Conservation (phyloP, 2,113 vertebrate species). For the Phrynosoma platyrhinos region DNA sequence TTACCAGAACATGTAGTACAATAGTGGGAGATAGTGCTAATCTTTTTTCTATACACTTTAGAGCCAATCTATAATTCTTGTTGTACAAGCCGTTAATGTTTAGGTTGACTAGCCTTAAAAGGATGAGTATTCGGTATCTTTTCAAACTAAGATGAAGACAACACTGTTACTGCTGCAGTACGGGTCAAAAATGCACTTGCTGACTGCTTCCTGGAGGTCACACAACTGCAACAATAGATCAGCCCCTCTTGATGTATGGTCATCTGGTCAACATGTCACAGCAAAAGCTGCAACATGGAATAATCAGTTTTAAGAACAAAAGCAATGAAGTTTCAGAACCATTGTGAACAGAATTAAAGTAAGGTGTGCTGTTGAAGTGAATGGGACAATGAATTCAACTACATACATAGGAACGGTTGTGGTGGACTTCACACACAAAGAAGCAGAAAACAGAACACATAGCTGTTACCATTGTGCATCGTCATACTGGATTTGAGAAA, state of each 20-base stretch:
- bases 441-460: neutral
- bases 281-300: neutral
- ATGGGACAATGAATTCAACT: neutral
- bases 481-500: neutral
- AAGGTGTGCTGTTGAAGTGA: neutral
- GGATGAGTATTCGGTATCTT: neutral
- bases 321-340: neutral
- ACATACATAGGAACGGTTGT: neutral
- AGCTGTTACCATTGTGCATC: neutral
- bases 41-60: conserved; percentile 51
- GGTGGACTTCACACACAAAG: neutral
- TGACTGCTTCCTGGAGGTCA: neutral
- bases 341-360: neutral
- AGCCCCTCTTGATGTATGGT: neutral
- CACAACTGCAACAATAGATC: neutral
- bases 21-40: conserved; percentile 56
- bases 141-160: neutral
- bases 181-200: neutral
- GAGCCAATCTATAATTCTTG: conserved; percentile 65
- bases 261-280: neutral
- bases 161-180: neutral
- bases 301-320: neutral
- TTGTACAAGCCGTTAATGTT: conserved; percentile 65
- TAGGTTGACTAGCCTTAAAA: neutral
- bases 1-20: conserved; percentile 53